Base-by-base conservation (phyloP, 2,113 vertebrate genomes). In the Myiozetetes cayanensis region DNA sequence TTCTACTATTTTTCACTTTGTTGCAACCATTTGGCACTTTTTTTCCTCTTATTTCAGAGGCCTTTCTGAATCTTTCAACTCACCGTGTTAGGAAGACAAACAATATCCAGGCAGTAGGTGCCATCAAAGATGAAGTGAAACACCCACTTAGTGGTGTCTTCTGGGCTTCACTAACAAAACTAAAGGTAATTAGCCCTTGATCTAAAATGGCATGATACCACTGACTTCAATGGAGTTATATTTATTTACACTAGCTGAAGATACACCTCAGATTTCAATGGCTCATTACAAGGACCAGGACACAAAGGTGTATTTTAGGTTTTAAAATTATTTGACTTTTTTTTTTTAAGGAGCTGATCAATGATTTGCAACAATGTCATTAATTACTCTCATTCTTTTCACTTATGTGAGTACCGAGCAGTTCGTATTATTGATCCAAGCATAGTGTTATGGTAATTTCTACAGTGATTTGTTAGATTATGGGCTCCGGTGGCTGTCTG, bases 361-460 rank as follows among this genome's bases (percentile, higher is more conserved):
- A 44, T 67, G 3, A 63, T 89, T 88, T 90, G 20, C 61, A 93
- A 78, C 37, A 78, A 75, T 62, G 18, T 9, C 24, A n/a, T 82
- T 88, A 86, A 84, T 72, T 85, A 6, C 3, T 87, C 44, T 85
- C 28, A 33, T 82, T 93, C 41, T 82, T 90, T 93, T 91, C 28
- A 67, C 11, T 73, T 73, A 41, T 15, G 20, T 47, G 43, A 80
- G 39, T 83, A 93, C n/a, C 18, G 84, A 88, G 80, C 27, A 70
- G 67, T 95, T 88, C 68, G 52, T 92, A 33, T 55, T 96, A 94
- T 94, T 94, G 95, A 96, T 91, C 83, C 23, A 56, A 89, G 28
- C 20, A 73, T 21, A 92, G 3, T n/a, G n/a, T 53, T 84, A 76
- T 2, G 2, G 62, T 44, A 91, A 83, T 87, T 90, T 94, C 53